Evolutionary conservation across 2,113 vertebrate genomes (phyloP), one percentile per base, ranked within the genome.

Genomic region (Prolemur simus): DNA sequence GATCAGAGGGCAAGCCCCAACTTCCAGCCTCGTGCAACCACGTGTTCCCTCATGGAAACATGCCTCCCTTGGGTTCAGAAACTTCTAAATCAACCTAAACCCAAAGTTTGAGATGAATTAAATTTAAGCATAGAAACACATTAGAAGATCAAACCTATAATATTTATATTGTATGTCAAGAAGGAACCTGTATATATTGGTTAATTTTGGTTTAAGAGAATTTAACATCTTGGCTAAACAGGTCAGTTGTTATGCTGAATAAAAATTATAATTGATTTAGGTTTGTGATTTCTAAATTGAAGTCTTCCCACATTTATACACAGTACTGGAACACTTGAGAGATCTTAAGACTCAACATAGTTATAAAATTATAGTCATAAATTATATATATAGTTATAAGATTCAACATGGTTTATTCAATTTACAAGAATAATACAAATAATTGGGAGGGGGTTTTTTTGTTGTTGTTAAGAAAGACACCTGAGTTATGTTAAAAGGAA

Each of bases 181-280:
- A 91, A 91, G n/a, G n/a, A 94, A 63, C 39, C 71, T 89, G 25
- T 83, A 91, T 9, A 2, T 47, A 37, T 84, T 11, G 69, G 9
- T 58, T 52, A 63, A 52, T 74, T 95, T 86, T 87, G 85, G 34
- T 73, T 64, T 52, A 69, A 89, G 49, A 86, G 23, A 71, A 76
- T 76, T 63, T 89, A 77, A 2, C 39, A 18, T 94, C 34, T 87
- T 49, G 13, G 20, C 81, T 92, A 81, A 90, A 90, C 8, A 76
- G 27, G 23, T 64, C 80, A 63, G 23, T 87, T 76, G 25, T 92
- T 92, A 63, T 42, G 87, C 32, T 93, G 89, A 95, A 85, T 90
- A 84, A 91, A 89, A 94, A 73, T 87, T 34, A 78, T 37, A 71
- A 82, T 56, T 89, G 76, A n/a, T 77, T 93, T 85, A 71, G 45